These are phyloP conservation scores for Scaptomyza reducta DNA, from an alignment of 2,888 invertebrate genomes.

Conservation along the genomic window DNA sequence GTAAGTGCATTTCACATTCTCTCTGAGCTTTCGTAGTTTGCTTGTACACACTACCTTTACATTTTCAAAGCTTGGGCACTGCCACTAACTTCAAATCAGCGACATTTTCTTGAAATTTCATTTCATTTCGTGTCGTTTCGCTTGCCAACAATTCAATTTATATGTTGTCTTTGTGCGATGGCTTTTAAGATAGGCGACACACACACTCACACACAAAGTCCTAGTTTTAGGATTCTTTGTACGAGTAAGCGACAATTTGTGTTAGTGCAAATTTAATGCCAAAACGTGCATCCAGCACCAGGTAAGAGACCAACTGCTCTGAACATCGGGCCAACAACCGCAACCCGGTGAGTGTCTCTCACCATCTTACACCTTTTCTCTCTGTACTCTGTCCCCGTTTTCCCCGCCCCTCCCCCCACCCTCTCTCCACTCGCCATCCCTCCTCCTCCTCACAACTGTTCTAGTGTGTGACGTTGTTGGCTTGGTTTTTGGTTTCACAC, in stretches of 20 bases:
- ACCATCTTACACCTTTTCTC: conserved; percentile 8
- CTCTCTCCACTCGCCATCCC: too few relatives aligned
- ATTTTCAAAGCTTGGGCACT: conserved; percentile 9
- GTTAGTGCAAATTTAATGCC: conserved; percentile 79
- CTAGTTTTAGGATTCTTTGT: conserved; percentile 35
- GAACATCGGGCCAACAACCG: conserved; percentile 60
- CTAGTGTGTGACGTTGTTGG: conserved; percentile 49
- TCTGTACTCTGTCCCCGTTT: background rate
- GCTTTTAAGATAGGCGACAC: conserved; percentile 61
- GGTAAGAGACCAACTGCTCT: conserved; percentile 50
- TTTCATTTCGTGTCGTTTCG: conserved; percentile 72
- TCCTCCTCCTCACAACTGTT: background rate
- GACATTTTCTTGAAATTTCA: conserved; percentile 65
- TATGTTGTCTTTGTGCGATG: conserved; percentile 74
- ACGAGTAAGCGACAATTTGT: conserved; percentile 77
- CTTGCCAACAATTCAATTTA: conserved; percentile 76
- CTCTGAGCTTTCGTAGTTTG: background rate
- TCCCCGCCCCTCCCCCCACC: background rate
- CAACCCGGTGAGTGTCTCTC: conserved; percentile 53
- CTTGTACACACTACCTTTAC: background rate
- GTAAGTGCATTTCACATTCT: conserved; percentile 14
- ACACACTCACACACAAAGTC: conserved; percentile 6
- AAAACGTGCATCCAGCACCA: conserved; percentile 65
- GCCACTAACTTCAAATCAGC: conserved; percentile 58
- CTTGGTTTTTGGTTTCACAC: conserved; percentile 78